phyloP scores from a whole-genome alignment of 2,888 invertebrate species.

The Erebia ligea region DNA sequence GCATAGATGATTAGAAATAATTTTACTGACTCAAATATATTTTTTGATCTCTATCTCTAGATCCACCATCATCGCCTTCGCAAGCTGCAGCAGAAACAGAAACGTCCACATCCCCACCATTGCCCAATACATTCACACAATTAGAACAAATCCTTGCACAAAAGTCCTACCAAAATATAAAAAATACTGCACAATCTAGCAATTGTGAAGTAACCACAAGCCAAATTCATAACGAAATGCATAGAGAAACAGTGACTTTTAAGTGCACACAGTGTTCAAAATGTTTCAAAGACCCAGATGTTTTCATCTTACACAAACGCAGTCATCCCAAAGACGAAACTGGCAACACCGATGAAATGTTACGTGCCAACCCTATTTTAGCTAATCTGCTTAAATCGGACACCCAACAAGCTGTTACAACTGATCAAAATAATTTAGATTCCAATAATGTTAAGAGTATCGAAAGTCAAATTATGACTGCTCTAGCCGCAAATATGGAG shows the following conservation, averaged over 20 bases:
- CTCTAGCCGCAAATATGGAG: constrained; percentile 64
- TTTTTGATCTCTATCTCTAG: constrained; percentile 19
- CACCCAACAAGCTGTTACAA: constrained; percentile 41
- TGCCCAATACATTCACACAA: constrained; percentile 30
- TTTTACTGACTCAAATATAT: neutral
- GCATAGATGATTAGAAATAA: neutral
- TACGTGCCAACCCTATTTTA: constrained; percentile 70
- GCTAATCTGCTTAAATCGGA: constrained; percentile 62
- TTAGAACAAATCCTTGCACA: constrained; percentile 26
- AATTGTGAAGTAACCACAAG: constrained; percentile 13
- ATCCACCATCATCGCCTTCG: constrained; percentile 20
- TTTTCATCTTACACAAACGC: constrained; percentile 65
- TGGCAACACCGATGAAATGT: constrained; percentile 53
- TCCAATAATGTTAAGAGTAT: constrained; percentile 51
- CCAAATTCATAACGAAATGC: constrained; percentile 20
- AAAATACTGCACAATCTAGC: constrained; percentile 16
- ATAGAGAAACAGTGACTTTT: constrained; percentile 54
- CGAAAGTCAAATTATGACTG: constrained; percentile 66
- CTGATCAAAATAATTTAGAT: constrained; percentile 49
- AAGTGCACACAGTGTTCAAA: constrained; percentile 69
- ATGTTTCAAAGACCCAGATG: constrained; percentile 77
- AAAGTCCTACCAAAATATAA: constrained; percentile 5
- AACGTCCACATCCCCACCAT: constrained; percentile 20
- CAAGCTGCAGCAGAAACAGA: constrained; percentile 35
- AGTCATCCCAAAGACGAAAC: constrained; percentile 57